Conservation (phyloP, 2,888 invertebrate genomes). For the Drosophila mimetica region DNA sequence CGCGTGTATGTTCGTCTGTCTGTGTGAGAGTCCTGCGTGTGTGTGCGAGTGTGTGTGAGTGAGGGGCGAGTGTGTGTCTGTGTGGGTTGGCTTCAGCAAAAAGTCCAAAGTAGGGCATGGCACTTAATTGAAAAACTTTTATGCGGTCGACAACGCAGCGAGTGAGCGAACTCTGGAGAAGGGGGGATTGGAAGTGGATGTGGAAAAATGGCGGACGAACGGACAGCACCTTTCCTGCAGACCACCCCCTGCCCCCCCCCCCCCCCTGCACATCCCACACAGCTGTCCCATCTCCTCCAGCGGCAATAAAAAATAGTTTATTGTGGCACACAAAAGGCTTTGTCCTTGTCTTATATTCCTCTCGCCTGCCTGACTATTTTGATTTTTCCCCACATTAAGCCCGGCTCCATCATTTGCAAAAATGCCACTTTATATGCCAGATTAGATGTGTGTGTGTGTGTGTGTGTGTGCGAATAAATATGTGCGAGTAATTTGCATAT, state of each 20-base stretch:
- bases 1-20: slow-evolving; percentile 32
- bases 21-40: slow-evolving; percentile 13
- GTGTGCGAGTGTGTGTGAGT: neutral
- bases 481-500: slow-evolving; percentile 51
- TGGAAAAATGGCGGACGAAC: slow-evolving; percentile 13
- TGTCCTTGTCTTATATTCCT: slow-evolving; percentile 39
- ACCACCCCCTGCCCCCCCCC: neutral
- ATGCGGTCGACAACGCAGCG: slow-evolving; percentile 67
- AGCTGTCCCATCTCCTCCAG: slow-evolving; percentile 13
- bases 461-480: slow-evolving; percentile 30
- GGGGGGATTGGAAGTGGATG: neutral
- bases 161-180: slow-evolving; percentile 14
- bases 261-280: slow-evolving; percentile 4
- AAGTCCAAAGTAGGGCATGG: slow-evolving; percentile 70
- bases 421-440: slow-evolving; percentile 45
- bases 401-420: slow-evolving; percentile 56
- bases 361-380: slow-evolving; percentile 37
- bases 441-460: slow-evolving; percentile 2
- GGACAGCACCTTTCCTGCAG: slow-evolving; percentile 29
- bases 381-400: slow-evolving; percentile 50
- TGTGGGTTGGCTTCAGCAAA: slow-evolving; percentile 37
- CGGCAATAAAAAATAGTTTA: slow-evolving; percentile 60
- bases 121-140: slow-evolving; percentile 73
- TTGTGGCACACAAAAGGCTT: slow-evolving; percentile 51
- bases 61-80: slow-evolving; percentile 6